Conservation (phyloP, 2,797 vertebrate species). For the Myotis pilosus region DNA sequence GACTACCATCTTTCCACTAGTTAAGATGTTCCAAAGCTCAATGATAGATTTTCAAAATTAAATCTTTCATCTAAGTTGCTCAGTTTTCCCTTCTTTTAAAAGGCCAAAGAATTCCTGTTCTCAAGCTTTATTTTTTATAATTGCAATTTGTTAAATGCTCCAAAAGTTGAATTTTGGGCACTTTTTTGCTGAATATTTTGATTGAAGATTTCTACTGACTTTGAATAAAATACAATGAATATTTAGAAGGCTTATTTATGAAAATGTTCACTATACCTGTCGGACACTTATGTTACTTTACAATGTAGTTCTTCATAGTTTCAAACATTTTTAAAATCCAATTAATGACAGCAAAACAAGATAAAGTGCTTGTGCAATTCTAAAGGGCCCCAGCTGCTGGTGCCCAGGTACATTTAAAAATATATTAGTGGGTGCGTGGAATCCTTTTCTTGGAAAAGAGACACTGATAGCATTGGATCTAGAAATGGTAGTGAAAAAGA, state of each 20-base stretch:
- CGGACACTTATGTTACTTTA: background rate
- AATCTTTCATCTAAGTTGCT: background rate
- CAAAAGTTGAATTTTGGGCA: background rate
- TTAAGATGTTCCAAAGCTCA: background rate
- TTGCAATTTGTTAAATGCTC: background rate
- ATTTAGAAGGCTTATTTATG: background rate
- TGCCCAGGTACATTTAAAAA: background rate
- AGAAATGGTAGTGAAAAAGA: background rate
- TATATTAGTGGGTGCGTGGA: background rate
- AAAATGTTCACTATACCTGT: background rate
- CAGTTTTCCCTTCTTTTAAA: background rate
- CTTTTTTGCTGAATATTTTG: background rate
- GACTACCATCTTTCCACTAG: background rate
- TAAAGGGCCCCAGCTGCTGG: background rate
- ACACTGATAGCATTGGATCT: background rate
- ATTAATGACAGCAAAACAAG: background rate
- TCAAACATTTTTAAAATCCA: background rate
- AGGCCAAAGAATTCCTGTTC: background rate
- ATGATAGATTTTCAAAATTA: background rate
- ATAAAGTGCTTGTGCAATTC: background rate
- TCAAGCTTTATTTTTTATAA: background rate
- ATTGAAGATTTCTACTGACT: conserved; percentile 22
- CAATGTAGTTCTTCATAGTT: background rate
- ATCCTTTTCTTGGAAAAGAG: background rate
- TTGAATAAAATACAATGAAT: background rate